Conservation (phyloP, 1,140 invertebrate species). For the Colletes gigas region DNA sequence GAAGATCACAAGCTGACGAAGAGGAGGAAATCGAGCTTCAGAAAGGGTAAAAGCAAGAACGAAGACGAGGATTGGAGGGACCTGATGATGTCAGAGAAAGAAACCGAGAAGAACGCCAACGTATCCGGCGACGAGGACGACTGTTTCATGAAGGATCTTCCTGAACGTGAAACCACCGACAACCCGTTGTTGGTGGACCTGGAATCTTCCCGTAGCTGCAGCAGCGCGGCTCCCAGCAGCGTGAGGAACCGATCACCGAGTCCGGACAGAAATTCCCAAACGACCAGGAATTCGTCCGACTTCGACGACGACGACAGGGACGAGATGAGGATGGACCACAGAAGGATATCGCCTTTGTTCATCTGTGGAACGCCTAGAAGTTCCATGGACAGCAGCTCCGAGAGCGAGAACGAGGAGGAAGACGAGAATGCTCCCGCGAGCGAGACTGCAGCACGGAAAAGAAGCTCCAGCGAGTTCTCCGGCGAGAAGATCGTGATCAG, state of each 20-base stretch:
- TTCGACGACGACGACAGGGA: conserved; percentile 64
- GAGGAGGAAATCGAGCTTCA: conserved; percentile 17
- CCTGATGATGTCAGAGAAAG: not conserved
- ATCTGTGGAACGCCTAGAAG: conserved; percentile 70
- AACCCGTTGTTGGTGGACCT: conserved; percentile 3
- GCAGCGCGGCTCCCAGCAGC: conserved; percentile 32
- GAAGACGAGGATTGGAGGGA: conserved; percentile 38
- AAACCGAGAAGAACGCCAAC: not conserved
- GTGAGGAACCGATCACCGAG: conserved; percentile 50
- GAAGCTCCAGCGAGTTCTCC: conserved; percentile 67
- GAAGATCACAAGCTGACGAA: conserved; percentile 17
- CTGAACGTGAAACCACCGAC: not conserved
- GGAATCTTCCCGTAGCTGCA: conserved; percentile 21
- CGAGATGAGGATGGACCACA: conserved; percentile 53
- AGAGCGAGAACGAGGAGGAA: conserved; percentile 62
- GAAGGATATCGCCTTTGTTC: conserved; percentile 74
- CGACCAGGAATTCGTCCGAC: conserved; percentile 49
- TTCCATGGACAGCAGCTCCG: conserved; percentile 65
- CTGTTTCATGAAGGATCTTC: not conserved
- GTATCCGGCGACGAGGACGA: conserved; percentile 6
- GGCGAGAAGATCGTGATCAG: conserved; percentile 72
- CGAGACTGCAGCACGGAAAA: conserved; percentile 38
- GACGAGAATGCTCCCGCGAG: conserved; percentile 9
- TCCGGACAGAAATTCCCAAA: conserved; percentile 57
- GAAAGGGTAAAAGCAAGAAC: conserved; percentile 14